Conservation (phyloP, 2,113 vertebrate species). For the Aphelocoma coerulescens region DNA sequence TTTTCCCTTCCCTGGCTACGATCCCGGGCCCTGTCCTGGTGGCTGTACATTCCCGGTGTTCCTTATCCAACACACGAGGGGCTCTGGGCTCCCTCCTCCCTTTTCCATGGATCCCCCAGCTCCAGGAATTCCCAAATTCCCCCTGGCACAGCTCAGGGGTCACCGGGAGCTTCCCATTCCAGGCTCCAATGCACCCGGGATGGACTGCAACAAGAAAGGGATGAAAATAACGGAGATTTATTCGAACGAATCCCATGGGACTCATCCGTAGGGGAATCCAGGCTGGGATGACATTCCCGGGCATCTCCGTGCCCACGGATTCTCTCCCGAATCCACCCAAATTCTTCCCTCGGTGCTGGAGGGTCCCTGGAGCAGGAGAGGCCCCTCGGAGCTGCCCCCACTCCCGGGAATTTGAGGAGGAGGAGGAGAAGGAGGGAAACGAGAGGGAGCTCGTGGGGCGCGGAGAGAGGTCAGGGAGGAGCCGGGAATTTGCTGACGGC, state of each 20-base stretch:
- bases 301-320: accelerated
- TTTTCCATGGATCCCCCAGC: not conserved
- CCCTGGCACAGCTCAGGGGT: accelerated
- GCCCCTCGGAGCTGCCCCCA: not conserved
- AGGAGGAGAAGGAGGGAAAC: not conserved
- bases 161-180: not conserved
- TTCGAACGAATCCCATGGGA: not conserved
- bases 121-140: not conserved
- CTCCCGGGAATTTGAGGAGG: not conserved
- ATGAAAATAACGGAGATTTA: not conserved
- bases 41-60: not conserved
- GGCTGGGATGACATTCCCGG: not conserved
- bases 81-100: not conserved
- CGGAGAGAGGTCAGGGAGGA: constrained; percentile 20
- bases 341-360: not conserved
- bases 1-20: not conserved
- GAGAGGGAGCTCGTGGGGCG: not conserved
- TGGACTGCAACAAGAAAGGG: not conserved
- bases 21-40: not conserved
- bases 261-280: too few species aligned
- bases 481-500: constrained; percentile 30
- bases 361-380: not conserved
- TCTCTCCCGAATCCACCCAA: not conserved
- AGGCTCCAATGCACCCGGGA: not conserved
- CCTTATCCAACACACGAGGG: not conserved